Evolutionary conservation across 2,888 invertebrate genomes (phyloP).

Genomic region (Nephrotoma flavescens): DNA sequence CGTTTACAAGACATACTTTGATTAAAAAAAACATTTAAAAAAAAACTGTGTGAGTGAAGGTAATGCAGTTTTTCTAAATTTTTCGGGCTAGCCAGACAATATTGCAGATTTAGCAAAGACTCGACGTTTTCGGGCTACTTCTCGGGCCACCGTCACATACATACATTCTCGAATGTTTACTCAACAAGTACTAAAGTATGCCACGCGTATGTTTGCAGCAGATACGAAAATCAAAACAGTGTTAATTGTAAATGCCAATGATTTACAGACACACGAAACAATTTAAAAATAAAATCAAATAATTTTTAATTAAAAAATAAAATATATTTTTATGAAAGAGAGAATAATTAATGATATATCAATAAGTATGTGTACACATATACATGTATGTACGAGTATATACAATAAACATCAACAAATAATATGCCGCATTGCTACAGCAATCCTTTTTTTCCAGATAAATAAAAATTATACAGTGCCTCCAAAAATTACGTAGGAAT

Average conservation of each 20-base stretch:
- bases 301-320: not conserved
- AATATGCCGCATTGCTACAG: not conserved
- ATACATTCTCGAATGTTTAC: no score
- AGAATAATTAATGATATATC: not conserved
- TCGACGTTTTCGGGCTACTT: no score
- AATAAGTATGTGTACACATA: not conserved
- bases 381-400: not conserved
- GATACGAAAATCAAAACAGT: not conserved
- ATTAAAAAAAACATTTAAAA: no score
- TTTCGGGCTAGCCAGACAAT: no score
- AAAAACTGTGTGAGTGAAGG: no score
- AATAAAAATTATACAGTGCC: not conserved
- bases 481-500: not conserved
- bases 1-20: no score
- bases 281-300: not conserved
- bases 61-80: no score
- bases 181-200: no score
- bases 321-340: not conserved
- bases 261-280: not conserved
- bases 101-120: no score
- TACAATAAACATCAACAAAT: not conserved
- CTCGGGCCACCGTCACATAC: no score
- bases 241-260: not conserved
- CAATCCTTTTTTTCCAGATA: not conserved
- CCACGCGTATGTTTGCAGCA: no score